Evolutionary conservation across 2,113 vertebrate genomes (phyloP).

Genomic region (Hucho hucho): DNA sequence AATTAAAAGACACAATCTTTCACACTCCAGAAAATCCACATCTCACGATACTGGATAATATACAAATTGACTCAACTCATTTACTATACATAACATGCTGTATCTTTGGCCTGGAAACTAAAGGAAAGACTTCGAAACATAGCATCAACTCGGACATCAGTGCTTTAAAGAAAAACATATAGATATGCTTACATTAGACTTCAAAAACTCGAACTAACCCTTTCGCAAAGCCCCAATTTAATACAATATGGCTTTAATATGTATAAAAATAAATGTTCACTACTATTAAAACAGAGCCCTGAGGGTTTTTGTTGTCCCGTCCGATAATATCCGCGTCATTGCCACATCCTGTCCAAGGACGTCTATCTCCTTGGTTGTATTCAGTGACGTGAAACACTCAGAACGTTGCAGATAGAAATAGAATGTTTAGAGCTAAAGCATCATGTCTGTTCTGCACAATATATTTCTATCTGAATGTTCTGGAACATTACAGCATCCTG

Average conservation of each 20-base stretch:
- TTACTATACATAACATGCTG: conserved; percentile 27
- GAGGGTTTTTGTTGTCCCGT: conserved; percentile 86
- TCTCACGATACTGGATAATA: too few species aligned
- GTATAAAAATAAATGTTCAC: conserved; percentile 93
- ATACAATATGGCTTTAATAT: conserved; percentile 87
- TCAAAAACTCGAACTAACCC: conserved; percentile 79
- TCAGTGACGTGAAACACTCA: too few species aligned
- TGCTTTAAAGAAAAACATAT: conserved; percentile 92
- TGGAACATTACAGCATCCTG: too few species aligned
- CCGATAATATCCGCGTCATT: conserved; percentile 78
- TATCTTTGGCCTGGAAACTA: conserved; percentile 53
- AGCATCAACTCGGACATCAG: conserved; percentile 79
- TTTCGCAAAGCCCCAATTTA: conserved; percentile 80
- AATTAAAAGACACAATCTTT: conserved; percentile 41
- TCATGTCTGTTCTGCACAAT: too few species aligned
- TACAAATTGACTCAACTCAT: conserved; percentile 10
- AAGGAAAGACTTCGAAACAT: conserved; percentile 52
- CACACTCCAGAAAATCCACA: too few species aligned
- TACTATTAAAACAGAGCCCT: conserved; percentile 84
- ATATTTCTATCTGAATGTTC: background rate
- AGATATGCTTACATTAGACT: conserved; percentile 78
- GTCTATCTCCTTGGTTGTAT: conserved; percentile 36
- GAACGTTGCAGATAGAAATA: too few species aligned
- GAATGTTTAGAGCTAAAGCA: too few species aligned
- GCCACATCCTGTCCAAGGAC: conserved; percentile 77